Evolutionary conservation across 2,113 vertebrate genomes (phyloP).

Genomic region (Thamnaconus septentrionalis): DNA sequence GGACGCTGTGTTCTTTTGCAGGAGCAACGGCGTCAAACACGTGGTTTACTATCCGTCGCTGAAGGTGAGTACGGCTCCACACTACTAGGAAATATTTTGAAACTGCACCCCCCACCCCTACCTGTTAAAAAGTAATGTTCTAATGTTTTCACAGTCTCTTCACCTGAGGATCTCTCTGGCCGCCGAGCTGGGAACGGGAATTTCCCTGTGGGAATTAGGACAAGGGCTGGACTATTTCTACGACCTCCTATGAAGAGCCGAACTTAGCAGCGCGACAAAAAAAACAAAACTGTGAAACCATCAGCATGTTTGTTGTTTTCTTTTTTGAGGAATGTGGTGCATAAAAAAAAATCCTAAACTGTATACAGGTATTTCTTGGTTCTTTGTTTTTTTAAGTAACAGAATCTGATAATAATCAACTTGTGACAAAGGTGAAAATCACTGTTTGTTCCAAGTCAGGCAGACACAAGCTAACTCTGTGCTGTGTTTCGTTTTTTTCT

Average conservation of each 20-base stretch:
- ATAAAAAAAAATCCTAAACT: background rate
- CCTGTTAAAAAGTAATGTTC: background rate
- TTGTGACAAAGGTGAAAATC: constrained; percentile 10
- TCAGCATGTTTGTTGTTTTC: constrained; percentile 10
- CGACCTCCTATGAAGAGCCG: constrained; percentile 84
- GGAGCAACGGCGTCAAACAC: constrained; percentile 85
- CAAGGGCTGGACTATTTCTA: constrained; percentile 99
- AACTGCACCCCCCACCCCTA: background rate
- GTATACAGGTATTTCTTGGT: background rate
- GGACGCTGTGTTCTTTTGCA: constrained; percentile 54
- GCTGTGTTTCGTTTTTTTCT: too few relatives aligned
- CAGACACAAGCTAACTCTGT: constrained; percentile 3
- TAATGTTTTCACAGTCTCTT: constrained; percentile 80
- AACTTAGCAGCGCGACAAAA: background rate
- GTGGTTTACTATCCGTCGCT: constrained; percentile 90
- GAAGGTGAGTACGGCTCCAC: constrained; percentile 80
- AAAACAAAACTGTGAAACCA: constrained; percentile 4
- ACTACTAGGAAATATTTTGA: background rate
- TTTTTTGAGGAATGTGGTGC: background rate
- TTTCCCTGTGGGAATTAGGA: constrained; percentile 97
- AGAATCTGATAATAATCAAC: constrained; percentile 23
- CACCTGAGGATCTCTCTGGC: constrained; percentile 87
- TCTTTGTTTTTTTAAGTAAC: background rate
- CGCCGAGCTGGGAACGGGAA: constrained; percentile 87
- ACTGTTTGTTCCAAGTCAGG: background rate